phyloP scores from a whole-genome alignment of 2,113 vertebrate species.

The Ibidorhyncha struthersii region DNA sequence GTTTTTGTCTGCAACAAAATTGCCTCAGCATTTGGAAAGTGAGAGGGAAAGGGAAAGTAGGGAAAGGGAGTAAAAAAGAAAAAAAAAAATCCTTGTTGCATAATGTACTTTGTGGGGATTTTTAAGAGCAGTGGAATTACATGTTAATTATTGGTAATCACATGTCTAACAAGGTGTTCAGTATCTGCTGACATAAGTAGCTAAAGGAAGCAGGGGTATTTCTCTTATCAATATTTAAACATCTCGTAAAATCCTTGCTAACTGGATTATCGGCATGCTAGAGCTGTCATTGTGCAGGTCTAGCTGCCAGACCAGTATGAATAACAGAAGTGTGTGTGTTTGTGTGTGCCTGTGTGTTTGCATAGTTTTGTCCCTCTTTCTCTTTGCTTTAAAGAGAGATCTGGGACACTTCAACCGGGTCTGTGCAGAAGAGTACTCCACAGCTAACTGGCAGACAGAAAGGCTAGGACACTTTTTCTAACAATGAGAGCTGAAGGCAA shows the following conservation, averaged over 20 bases:
- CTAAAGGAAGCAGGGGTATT: not conserved
- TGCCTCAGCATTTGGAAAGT: not conserved
- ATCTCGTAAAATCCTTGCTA: not conserved
- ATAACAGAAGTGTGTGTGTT: not conserved
- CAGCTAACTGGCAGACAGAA: not conserved
- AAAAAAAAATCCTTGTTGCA: not conserved
- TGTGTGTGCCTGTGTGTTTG: not conserved
- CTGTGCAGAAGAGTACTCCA: not conserved
- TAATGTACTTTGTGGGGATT: not conserved
- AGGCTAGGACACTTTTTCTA: not conserved
- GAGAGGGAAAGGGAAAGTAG: not conserved
- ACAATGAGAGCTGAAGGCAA: not conserved
- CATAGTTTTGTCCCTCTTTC: not conserved
- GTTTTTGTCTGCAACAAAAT: not conserved
- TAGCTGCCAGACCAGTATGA: not conserved
- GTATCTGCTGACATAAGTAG: not conserved
- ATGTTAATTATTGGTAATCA: slow-evolving; percentile 26
- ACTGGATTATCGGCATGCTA: slow-evolving; percentile 12
- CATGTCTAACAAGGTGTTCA: slow-evolving; percentile 23
- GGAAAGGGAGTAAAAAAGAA: not conserved
- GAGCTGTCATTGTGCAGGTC: not conserved
- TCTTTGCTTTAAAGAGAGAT: not conserved
- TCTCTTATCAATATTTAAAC: slow-evolving; percentile 3
- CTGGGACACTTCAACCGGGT: not conserved
- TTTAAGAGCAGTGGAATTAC: slow-evolving; percentile 24